Base-by-base conservation (phyloP, 2,113 vertebrate species). In the Brachyhypopomus occidentalis region DNA sequence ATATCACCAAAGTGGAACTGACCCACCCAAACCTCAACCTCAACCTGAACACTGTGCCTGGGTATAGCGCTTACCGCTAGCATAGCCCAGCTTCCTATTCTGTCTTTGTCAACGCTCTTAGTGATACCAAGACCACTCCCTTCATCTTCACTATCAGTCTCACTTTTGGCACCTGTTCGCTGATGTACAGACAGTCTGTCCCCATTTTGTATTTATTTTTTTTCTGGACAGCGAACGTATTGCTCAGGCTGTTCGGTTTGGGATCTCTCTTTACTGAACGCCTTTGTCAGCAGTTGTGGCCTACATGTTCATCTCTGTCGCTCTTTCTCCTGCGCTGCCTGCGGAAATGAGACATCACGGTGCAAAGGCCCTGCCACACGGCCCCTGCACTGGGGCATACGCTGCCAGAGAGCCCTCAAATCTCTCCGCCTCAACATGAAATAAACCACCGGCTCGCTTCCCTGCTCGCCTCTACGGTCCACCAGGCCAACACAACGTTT, bases 51-150 rank as follows among this genome's bases (percentile, higher is more conserved):
- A 62, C 23, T 22, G 45, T 3, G 55, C 6, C 30, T 73, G 16
- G 36, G 58, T 38, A 66, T 11, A 71, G 75, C 56, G 5, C 59
- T 75, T 66, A 85, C 75, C 72, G 34, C 69, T 83, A 80, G 41
- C 5, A 79, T 41, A 34, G 81, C 72, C 87, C 63, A 77, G 88
- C 91, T 92, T 87, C 91, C 92, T 91, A 84, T 83, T 75, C 56
- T 90, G 62, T 34, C 23, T 79, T 84, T 69, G 79, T 72, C 83
- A 82, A 82, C 86, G 88, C 84, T 89, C 85, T 86, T n/a, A 70
- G 78, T 81, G 78, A 56, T 23, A 36, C 79, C 66, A 86, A 87
- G 84, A 89, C 92, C 93, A 90, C 92, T 92, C 92, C 93, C 92
- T 52, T 89, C 89, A 84, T 25, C 9, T 34, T 89, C 84, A 88